These are phyloP conservation scores for Arvicanthis niloticus DNA, from an alignment of 2,113 vertebrate species.

Conservation along the genomic window DNA sequence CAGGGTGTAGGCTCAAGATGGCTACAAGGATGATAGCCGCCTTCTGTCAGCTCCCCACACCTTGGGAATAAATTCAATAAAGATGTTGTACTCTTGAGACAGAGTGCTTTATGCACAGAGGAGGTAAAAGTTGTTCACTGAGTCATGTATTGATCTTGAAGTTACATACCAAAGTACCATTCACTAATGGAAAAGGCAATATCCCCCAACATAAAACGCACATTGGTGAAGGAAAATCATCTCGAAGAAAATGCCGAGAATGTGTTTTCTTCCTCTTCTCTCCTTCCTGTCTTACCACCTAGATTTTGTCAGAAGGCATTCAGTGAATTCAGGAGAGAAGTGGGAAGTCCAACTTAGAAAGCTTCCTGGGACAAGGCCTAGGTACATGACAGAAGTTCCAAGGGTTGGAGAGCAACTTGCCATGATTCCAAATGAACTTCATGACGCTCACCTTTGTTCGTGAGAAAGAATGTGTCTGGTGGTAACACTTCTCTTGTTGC, in stretches of 20 bases:
- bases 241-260: neutral
- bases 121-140: neutral
- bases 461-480: slow-evolving; percentile 72
- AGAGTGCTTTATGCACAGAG: neutral
- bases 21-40: too few species aligned
- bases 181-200: neutral
- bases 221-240: neutral
- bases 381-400: neutral
- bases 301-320: neutral
- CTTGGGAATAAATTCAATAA: neutral
- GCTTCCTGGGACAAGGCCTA: neutral
- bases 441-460: slow-evolving; percentile 13
- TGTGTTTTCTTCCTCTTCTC: neutral
- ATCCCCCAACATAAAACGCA: neutral
- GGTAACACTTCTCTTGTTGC: slow-evolving; percentile 68
- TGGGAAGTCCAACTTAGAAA: neutral
- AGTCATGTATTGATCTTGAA: neutral
- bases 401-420: neutral
- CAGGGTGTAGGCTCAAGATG: too few species aligned
- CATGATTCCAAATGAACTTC: slow-evolving; percentile 20
- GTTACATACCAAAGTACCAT: neutral
- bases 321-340: neutral
- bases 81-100: slow-evolving; percentile 7
- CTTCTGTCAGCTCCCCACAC: too few species aligned
- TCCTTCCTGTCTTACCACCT: neutral